Percentiles rank a stretch among this genome's conserved stretches.
phyloP scores from a whole-genome alignment of 2,797 vertebrate species.

The Molossus molossus region DNA sequence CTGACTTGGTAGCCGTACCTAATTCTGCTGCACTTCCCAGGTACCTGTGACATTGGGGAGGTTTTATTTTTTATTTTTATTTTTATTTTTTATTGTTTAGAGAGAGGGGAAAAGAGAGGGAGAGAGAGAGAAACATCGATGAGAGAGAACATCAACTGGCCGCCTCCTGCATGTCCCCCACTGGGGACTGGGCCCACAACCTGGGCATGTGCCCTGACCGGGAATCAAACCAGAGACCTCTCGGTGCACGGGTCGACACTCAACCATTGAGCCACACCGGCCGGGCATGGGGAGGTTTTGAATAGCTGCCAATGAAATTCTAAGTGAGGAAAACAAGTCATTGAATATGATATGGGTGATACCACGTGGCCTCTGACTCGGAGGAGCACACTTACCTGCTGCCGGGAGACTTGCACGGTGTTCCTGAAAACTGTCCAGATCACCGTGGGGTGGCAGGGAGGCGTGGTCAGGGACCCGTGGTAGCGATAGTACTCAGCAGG shows the following conservation, averaged over 20 bases:
- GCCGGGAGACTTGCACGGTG: conserved; percentile 93
- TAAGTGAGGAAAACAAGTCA: not conserved
- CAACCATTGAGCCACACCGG: too few relatives aligned
- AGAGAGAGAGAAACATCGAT: too few relatives aligned
- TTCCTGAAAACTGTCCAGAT: conserved; percentile 97
- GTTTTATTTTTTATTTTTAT: too few relatives aligned
- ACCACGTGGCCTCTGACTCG: not conserved
- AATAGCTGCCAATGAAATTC: conserved; percentile 27
- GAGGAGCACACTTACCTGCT: conserved; percentile 92
- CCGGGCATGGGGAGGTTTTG: not conserved
- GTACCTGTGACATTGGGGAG: not conserved
- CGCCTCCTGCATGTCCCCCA: too few relatives aligned
- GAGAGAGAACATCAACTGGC: too few relatives aligned
- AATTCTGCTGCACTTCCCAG: not conserved
- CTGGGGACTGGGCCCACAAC: too few relatives aligned
- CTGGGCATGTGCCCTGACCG: too few relatives aligned
- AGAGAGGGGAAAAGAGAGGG: too few relatives aligned
- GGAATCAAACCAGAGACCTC: too few relatives aligned
- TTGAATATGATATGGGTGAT: not conserved
- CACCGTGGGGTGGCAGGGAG: conserved; percentile 97
- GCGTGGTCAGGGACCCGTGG: conserved; percentile 96
- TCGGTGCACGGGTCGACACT: too few relatives aligned
- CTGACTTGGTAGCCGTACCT: not conserved
- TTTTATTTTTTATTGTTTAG: too few relatives aligned
- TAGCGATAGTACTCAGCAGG: conserved; percentile 96